A percentile compares a stretch with the other conserved stretches of the same genome.
Conservation (phyloP, 1,140 invertebrate genomes). For the Hormaphis cornu region DNA sequence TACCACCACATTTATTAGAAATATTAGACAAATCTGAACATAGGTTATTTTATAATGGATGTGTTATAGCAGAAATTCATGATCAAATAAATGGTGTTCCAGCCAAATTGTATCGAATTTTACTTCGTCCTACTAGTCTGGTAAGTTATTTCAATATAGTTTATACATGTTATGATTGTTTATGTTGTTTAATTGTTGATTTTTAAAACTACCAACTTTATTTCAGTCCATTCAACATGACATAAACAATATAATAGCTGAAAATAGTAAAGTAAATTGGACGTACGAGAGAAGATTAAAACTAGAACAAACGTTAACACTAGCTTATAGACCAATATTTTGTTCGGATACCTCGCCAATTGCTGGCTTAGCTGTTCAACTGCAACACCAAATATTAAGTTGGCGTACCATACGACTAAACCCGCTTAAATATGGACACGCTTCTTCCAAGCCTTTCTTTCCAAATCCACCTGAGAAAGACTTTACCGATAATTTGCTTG, state of each 20-base stretch:
- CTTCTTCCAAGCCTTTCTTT: not conserved
- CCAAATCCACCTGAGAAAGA: not conserved
- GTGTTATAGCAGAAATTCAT: constrained; percentile 81
- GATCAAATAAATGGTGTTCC: constrained; percentile 72
- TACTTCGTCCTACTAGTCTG: constrained; percentile 78
- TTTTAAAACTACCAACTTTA: not conserved
- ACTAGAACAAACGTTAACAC: constrained; percentile 72
- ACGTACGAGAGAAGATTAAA: constrained; percentile 65
- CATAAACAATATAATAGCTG: constrained; percentile 36
- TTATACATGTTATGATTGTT: constrained; percentile 35
- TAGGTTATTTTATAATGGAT: constrained; percentile 80
- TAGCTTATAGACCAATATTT: constrained; percentile 70
- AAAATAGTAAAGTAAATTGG: constrained; percentile 51
- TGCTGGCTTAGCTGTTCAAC: constrained; percentile 49
- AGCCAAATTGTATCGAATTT: constrained; percentile 62
- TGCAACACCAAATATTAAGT: not conserved
- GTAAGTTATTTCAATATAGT: constrained; percentile 43
- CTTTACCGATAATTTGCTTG: not conserved
- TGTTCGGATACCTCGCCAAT: constrained; percentile 78
- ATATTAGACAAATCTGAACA: constrained; percentile 68
- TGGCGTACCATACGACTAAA: not conserved
- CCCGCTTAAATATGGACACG: not conserved
- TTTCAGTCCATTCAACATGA: constrained; percentile 7
- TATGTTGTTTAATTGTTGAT: not conserved
- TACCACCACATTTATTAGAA: constrained; percentile 77